These are phyloP conservation scores for Cephus rjabovi DNA, from an alignment of 2,888 invertebrate genomes.

Conservation along the genomic window DNA sequence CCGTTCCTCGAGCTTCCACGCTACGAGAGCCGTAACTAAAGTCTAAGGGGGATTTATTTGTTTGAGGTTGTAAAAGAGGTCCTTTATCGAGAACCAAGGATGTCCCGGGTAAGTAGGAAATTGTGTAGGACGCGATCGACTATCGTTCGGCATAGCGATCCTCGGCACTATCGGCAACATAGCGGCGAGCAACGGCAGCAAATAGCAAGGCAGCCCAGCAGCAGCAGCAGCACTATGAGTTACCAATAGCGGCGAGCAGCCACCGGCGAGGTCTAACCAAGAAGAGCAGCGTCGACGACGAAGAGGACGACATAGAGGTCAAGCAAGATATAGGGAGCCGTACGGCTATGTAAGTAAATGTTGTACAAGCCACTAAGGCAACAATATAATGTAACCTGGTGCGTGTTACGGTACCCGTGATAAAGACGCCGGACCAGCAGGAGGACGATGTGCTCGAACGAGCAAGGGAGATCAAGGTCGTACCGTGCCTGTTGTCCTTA, in stretches of 20 bases:
- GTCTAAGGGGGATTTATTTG: too few species aligned
- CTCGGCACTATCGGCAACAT: not conserved
- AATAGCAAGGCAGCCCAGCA: not conserved
- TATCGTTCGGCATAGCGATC: constrained; percentile 9
- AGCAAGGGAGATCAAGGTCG: not conserved
- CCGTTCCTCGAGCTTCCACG: constrained; percentile 4
- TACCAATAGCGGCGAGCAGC: too few species aligned
- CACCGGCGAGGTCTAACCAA: too few species aligned
- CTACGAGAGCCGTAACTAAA: constrained; percentile 13
- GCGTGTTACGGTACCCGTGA: constrained; percentile 10
- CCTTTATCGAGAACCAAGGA: constrained; percentile 43
- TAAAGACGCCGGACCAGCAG: not conserved
- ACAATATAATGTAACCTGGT: not conserved
- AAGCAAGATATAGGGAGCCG: constrained; percentile 7
- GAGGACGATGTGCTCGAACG: not conserved
- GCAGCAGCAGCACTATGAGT: too few species aligned
- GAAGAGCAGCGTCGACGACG: too few species aligned
- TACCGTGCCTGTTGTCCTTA: not conserved
- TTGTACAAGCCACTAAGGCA: constrained; percentile 4
- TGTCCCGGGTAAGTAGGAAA: constrained; percentile 53
- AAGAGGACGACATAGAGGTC: not conserved
- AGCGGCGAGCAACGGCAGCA: constrained; percentile 1
- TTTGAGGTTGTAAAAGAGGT: not conserved
- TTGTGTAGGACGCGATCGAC: constrained; percentile 45
- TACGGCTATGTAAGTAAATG: constrained; percentile 6